phyloP scores from a whole-genome alignment of 2,797 vertebrate genomes.

The Synanceia verrucosa region DNA sequence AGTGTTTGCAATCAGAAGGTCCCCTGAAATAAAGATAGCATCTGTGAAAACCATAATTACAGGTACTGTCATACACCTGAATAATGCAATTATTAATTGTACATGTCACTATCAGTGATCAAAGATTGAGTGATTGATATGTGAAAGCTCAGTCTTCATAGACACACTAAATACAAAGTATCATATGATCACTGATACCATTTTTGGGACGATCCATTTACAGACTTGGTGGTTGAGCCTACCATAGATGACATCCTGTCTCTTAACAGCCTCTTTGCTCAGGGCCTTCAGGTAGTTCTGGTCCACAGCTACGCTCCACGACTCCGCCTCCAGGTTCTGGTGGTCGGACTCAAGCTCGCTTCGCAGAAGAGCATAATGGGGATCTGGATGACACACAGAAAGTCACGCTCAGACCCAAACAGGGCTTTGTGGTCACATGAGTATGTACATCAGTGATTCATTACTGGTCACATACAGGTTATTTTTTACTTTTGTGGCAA shows the following conservation, averaged over 20 bases:
- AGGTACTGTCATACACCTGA: constrained; percentile 4
- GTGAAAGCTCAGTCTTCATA: neutral
- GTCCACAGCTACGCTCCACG: constrained; percentile 92
- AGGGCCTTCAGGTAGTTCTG: constrained; percentile 83
- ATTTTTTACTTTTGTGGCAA: neutral
- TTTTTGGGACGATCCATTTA: neutral
- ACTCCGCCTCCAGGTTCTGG: constrained; percentile 89
- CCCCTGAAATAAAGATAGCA: neutral
- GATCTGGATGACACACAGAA: constrained; percentile 77
- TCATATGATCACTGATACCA: neutral
- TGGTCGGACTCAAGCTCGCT: constrained; percentile 86
- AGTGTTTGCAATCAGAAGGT: neutral
- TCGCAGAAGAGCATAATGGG: constrained; percentile 78
- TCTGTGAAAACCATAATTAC: neutral
- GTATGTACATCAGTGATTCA: neutral
- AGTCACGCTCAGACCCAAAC: neutral
- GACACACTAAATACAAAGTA: neutral
- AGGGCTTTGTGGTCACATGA: constrained; percentile 13
- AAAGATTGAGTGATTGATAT: neutral
- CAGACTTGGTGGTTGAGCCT: constrained; percentile 29
- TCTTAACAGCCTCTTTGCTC: constrained; percentile 85
- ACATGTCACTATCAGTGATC: neutral
- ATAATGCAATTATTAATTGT: neutral
- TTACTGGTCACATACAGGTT: neutral
- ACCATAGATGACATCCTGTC: constrained; percentile 96